These are phyloP conservation scores for Eucriotettix oculatus DNA, from an alignment of 2,888 invertebrate genomes.

Conservation along the genomic window DNA sequence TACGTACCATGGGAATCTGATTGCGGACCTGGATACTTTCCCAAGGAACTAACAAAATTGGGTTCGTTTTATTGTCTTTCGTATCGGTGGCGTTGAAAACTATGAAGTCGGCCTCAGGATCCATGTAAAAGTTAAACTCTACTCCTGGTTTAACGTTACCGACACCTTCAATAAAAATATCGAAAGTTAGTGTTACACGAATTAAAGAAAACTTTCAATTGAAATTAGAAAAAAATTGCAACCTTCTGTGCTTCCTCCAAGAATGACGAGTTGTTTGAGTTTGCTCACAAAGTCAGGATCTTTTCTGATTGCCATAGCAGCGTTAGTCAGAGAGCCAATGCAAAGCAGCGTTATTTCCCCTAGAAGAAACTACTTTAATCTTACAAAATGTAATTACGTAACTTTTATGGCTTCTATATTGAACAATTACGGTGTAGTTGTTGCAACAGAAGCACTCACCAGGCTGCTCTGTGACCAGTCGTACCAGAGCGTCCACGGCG, in stretches of 20 bases:
- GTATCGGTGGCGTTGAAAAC: conserved; percentile 8
- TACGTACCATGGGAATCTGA: conserved; percentile 3
- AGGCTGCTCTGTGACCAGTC: conserved; percentile 21
- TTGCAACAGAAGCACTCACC: conserved; percentile 15
- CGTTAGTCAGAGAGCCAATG: conserved; percentile 36
- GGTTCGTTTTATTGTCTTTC: conserved; percentile 1
- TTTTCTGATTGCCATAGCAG: conserved; percentile 32
- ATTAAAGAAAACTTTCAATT: background rate
- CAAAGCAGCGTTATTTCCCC: conserved; percentile 23
- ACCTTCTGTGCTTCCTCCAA: conserved; percentile 23
- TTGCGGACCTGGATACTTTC: conserved; percentile 4
- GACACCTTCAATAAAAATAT: background rate
- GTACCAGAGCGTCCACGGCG: conserved; percentile 26
- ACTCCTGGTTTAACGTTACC: conserved; percentile 6
- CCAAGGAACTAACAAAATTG: conserved; percentile 7
- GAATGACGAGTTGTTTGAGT: conserved; percentile 20
- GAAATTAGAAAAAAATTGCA: background rate
- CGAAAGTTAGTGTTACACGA: background rate
- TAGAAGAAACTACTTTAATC: conserved; percentile 13
- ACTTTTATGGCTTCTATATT: background rate
- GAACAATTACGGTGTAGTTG: background rate
- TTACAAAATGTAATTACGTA: background rate
- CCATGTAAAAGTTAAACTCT: conserved; percentile 8
- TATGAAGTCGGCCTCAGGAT: conserved; percentile 8
- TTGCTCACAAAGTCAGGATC: conserved; percentile 21